These are phyloP conservation scores for Drosophila nebulosa DNA, from an alignment of 1,140 invertebrate genomes.

Conservation along the genomic window DNA sequence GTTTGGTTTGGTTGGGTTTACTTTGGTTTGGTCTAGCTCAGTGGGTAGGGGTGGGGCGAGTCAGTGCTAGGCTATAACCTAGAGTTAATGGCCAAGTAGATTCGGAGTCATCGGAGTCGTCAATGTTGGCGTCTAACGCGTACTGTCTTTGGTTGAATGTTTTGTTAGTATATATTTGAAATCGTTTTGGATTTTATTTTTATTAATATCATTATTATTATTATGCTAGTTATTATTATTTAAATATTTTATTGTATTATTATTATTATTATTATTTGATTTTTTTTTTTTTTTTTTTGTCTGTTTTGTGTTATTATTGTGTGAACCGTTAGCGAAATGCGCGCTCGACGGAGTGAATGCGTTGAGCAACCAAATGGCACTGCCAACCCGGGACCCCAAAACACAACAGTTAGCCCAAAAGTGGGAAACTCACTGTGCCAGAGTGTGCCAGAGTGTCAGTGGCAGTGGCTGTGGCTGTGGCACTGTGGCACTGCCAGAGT, in stretches of 20 bases:
- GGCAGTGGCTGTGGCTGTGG: conserved; percentile 1
- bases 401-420: conserved; percentile 30
- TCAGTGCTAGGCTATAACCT: background rate
- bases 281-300: background rate
- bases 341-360: conserved; percentile 65
- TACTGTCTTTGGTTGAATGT: background rate
- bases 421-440: conserved; percentile 6
- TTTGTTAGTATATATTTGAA: background rate
- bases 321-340: conserved; percentile 22
- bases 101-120: background rate
- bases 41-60: conserved; percentile 13
- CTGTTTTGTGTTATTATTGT: conserved; percentile 1
- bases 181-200: background rate
- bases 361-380: conserved; percentile 73
- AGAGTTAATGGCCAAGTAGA: conserved; percentile 1
- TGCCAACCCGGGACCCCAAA: conserved; percentile 44
- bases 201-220: background rate
- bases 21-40: conserved; percentile 6
- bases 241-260: background rate
- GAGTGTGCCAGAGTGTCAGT: background rate
- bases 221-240: background rate
- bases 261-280: background rate
- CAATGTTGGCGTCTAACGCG: background rate
- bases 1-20: background rate
- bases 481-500: conserved; percentile 15